phyloP scores from a whole-genome alignment of 2,797 vertebrate species.

The Cynopterus sphinx region DNA sequence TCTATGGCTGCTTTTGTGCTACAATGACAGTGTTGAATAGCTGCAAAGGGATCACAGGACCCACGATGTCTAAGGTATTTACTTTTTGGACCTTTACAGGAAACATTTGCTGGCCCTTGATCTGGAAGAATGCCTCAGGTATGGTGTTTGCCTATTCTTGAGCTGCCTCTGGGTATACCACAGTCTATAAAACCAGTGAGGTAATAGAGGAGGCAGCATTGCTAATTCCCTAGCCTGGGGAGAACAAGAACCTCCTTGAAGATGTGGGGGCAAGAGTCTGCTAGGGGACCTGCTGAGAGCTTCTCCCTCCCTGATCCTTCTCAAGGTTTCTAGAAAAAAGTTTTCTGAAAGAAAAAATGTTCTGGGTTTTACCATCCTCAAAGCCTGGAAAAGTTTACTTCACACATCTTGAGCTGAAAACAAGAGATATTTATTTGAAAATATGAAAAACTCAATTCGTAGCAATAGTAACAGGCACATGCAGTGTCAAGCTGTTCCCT shows the following conservation, averaged over 20 bases:
- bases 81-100: not conserved
- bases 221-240: not conserved
- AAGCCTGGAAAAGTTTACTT: not conserved
- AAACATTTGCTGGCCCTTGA: not conserved
- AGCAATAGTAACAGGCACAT: not conserved
- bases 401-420: constrained; percentile 41
- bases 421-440: constrained; percentile 28
- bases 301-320: not conserved
- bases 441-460: not conserved
- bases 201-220: not conserved
- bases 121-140: not conserved
- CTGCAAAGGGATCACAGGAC: not conserved
- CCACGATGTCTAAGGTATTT: not conserved
- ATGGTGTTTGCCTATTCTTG: not conserved
- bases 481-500: constrained; percentile 24
- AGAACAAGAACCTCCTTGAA: not conserved
- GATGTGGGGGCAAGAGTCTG: not conserved
- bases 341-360: not conserved
- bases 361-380: not conserved
- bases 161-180: not conserved
- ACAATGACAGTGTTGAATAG: not conserved
- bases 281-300: not conserved
- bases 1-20: not conserved
- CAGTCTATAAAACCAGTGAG: not conserved
- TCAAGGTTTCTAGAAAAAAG: not conserved